Percentiles rank a stretch among this genome's conserved stretches.
These are phyloP conservation scores for Loxodonta africana DNA, from an alignment of 2,113 vertebrate species.

Conservation along the genomic window DNA sequence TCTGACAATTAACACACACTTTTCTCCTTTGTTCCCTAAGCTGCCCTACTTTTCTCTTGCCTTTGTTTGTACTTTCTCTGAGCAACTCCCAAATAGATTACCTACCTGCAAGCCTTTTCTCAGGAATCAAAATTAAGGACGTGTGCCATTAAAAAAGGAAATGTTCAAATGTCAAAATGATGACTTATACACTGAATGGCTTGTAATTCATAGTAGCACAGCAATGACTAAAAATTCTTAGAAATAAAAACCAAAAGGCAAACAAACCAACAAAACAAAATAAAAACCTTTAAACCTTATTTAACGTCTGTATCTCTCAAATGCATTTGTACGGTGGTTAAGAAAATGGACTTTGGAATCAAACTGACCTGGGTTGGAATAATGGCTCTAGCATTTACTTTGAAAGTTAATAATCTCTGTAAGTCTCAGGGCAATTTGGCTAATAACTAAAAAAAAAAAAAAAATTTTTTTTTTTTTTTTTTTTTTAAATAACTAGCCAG, in stretches of 20 bases:
- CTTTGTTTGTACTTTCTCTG: not conserved
- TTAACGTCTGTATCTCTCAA: not conserved
- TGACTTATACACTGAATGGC: not conserved
- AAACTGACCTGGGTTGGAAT: not conserved
- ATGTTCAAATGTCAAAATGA: not conserved
- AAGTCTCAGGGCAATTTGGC: not conserved
- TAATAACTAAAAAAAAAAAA: not conserved
- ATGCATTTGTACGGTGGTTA: not conserved
- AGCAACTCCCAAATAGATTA: not conserved
- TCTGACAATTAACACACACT: not conserved
- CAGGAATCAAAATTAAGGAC: not conserved
- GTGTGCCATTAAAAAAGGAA: not conserved
- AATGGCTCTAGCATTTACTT: not conserved
- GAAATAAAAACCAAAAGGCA: not conserved
- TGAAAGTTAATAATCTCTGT: not conserved
- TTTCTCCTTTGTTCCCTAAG: not conserved
- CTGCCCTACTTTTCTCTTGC: not conserved
- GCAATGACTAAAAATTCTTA: not conserved
- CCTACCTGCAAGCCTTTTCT: not conserved
- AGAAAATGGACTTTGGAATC: not conserved
- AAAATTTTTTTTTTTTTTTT: too few relatives aligned
- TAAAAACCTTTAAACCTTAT: not conserved
- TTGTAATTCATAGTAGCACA: not conserved
- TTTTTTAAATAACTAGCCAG: not conserved
- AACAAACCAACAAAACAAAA: not conserved